These are phyloP conservation scores for Dendroctonus valens DNA, from an alignment of 1,140 invertebrate species.

Conservation along the genomic window DNA sequence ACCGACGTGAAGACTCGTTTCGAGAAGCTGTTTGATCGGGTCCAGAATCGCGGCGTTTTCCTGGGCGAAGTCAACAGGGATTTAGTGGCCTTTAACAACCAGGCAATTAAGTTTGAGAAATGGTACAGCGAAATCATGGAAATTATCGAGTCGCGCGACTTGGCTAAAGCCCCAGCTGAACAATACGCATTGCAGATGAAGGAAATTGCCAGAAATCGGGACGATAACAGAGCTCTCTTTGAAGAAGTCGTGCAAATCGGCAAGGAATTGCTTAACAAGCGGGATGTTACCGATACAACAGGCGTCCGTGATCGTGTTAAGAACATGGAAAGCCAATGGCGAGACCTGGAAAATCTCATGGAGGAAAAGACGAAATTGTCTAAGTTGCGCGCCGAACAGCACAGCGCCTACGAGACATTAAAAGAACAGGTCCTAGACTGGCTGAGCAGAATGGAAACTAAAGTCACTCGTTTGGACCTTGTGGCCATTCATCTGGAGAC, in stretches of 20 bases:
- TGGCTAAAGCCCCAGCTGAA: conserved; percentile 65
- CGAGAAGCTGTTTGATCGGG: conserved; percentile 80
- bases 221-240: conserved; percentile 55
- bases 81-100: conserved; percentile 69
- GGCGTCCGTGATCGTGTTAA: conserved; percentile 85
- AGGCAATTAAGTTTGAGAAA: conserved; percentile 66
- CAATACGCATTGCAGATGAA: conserved; percentile 67
- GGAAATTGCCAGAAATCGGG: conserved; percentile 49
- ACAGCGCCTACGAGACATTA: conserved; percentile 79
- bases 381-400: conserved; percentile 78
- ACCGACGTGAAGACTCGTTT: conserved; percentile 81
- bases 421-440: conserved; percentile 83
- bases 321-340: conserved; percentile 84
- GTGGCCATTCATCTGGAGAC: conserved; percentile 86
- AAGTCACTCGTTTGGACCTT: conserved; percentile 69
- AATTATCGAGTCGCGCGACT: conserved; percentile 70
- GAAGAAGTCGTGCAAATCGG: conserved; percentile 79
- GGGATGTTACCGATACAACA: conserved; percentile 85
- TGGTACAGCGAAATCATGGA: conserved; percentile 74
- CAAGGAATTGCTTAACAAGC: conserved; percentile 80
- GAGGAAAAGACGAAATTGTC: conserved; percentile 82
- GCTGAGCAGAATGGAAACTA: conserved; percentile 77
- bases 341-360: conserved; percentile 74
- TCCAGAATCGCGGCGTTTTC: conserved; percentile 73
- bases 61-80: conserved; percentile 76